Base-by-base conservation (phyloP, 2,797 vertebrate genomes). In the Anableps anableps region DNA sequence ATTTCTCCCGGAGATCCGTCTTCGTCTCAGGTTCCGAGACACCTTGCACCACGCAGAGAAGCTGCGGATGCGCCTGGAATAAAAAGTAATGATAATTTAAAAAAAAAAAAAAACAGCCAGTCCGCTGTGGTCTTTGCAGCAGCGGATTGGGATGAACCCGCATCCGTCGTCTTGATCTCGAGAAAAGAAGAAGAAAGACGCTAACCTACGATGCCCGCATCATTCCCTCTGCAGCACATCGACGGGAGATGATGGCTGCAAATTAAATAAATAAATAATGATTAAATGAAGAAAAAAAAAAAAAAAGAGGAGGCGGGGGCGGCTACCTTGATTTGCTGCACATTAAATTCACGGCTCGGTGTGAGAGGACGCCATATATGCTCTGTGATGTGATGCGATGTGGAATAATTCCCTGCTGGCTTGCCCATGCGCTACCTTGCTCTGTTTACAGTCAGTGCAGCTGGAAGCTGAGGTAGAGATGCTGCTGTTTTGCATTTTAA, bases 371-470 rank as follows among this genome's bases (percentile, higher is more conserved):
- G 94, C 94, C 94, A 94, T 95, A 86, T 75, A 93, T 81, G 90
- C 85, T 72, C 62, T 72, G 86, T 84, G 89, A 93, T 92, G 94
- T 90, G 93, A 93, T 91, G 91, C 88, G 94, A 94, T 94, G 94
- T 93, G 92, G 93, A 93, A 95, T 93, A 91, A 94, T 91, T 93
- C 89, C 85, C 92, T 88, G 84, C 91, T 78, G 92, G 90, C 94
- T 62, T 94, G 92, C 93, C 88, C 94, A 93, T 93, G 94, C 89
- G 94, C 93, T 95, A 90, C 94, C 93, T 93, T 91, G 73, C 86
- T 87, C 91, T 92, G 91, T 94, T 93, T 93, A 92, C 93, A 83
- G 91, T 90, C 92, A 91, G 91, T 92, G 94, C 94, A 93, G 93
- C 88, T 94, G 93, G 89, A 72, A 85, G 83, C 81, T 66, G 89